Evolutionary conservation across 1,140 invertebrate genomes (phyloP), one percentile per base, ranked within the genome.

Genomic region (Solenopsis invicta): DNA sequence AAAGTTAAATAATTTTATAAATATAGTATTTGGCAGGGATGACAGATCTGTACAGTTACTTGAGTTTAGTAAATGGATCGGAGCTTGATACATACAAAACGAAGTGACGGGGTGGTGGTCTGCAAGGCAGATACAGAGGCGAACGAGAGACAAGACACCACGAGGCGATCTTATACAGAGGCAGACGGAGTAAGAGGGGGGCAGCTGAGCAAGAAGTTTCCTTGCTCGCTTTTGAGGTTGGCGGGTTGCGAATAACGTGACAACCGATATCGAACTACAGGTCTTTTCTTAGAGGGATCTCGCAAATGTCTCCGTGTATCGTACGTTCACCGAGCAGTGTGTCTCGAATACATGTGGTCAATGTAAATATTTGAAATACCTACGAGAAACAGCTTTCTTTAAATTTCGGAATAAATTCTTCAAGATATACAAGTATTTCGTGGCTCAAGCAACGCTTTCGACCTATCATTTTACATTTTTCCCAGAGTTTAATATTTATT

Each of bases 221-320:
- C 75, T 48, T 59, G 69, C 24, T 84, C 80, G 80, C 69, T 84
- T 74, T 84, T 75, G 80, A 75, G 69, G 80, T 84, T 84, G 69
- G 80, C 54, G 64, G 77, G 52, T 86, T 67, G 85, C 76, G 76
- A 81, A 86, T 80, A 78, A 64, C 85, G 77, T 64, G 77, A 86
- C 77, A 80, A 64, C 50, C 85, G 85, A 86, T 81, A 59, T 69
- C 61, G 77, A 52, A 67, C 84, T 86, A 54, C 41, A 48, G 50
- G 37, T 82, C 85, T 80, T 86, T 59, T 48, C 80, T 62, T 41
- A n/a, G 80, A 13, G 45, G 80, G 48, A 74, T 74, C 67, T 82
- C 37, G 67, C 54, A 18, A 54, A 24, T 21, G 67, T 74, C 21
- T 45, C 21, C 18, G 24, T 48, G 21, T 48, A 59, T 71, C 66